Evolutionary conservation across 92 coral and sea anemone genomes (phyloP).

Genomic region (Virgularia gustaviana): DNA sequence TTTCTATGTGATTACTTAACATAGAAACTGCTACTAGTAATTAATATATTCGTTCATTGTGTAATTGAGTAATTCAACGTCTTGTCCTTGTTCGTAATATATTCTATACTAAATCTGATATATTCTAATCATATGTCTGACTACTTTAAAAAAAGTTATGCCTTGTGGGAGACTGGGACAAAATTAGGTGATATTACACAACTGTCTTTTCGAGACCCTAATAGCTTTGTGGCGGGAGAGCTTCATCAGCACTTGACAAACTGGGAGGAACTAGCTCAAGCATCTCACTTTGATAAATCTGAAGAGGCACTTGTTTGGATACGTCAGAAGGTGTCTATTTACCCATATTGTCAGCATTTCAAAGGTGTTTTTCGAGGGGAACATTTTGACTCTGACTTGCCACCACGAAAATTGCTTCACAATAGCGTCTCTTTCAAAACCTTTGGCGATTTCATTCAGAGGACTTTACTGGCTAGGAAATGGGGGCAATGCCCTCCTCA

Average conservation of each 20-base stretch:
- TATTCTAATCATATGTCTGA: no score
- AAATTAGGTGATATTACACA: no score
- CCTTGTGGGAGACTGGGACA: no score
- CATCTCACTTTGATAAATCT: no score
- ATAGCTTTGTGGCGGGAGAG: no score
- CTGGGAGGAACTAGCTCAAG: constrained; percentile 31
- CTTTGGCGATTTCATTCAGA: constrained; percentile 34
- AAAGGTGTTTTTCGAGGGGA: constrained; percentile 32
- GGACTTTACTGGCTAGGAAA: constrained; percentile 26
- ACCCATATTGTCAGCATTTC: constrained; percentile 34
- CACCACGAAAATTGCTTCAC: constrained; percentile 26
- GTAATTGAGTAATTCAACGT: no score
- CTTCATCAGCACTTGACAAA: not conserved
- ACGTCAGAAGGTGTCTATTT: constrained; percentile 26
- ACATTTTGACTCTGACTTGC: constrained; percentile 38
- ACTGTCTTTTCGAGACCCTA: not conserved
- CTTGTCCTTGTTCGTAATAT: no score
- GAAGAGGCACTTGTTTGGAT: constrained; percentile 11
- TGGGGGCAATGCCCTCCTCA: constrained; percentile 41
- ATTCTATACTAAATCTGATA: no score
- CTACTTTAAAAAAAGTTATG: no score
- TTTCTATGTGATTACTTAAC: no score
- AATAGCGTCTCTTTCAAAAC: constrained; percentile 41
- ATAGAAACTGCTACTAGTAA: no score
- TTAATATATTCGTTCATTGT: no score